phyloP scores from a whole-genome alignment of 2,888 invertebrate species.

The Byasa hedistus region DNA sequence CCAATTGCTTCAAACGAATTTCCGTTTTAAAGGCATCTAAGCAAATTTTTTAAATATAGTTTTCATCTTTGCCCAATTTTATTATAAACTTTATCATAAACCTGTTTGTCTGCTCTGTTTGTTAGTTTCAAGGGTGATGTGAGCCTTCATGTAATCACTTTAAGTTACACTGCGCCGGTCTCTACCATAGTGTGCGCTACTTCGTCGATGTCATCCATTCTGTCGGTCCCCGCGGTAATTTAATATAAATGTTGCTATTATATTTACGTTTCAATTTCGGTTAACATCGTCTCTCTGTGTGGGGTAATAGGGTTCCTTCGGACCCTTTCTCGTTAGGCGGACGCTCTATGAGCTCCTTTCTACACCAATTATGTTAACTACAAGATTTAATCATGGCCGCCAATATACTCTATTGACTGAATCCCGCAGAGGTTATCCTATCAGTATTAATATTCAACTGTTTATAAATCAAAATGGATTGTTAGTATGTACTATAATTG shows the following conservation, averaged over 20 bases:
- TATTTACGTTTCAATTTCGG: slow-evolving; percentile 14
- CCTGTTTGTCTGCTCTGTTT: no score
- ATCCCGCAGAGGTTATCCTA: not conserved
- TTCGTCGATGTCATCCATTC: not conserved
- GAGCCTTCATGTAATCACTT: no score
- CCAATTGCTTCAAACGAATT: no score
- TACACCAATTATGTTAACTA: not conserved
- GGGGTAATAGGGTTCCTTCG: not conserved
- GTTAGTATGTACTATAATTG: no score
- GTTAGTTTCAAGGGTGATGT: no score
- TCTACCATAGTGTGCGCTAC: no score
- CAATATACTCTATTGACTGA: not conserved
- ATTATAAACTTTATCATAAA: no score
- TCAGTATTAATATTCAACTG: not conserved
- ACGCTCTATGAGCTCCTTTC: not conserved
- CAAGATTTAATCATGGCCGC: not conserved
- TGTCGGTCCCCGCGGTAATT: slow-evolving; percentile 1
- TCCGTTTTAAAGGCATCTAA: no score
- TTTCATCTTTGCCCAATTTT: no score
- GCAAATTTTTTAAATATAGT: no score
- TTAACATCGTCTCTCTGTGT: slow-evolving; percentile 7
- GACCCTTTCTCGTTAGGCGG: not conserved
- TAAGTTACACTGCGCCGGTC: no score
- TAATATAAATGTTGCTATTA: slow-evolving; percentile 4
- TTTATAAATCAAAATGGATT: no score